A percentile compares a stretch with the other conserved stretches of the same genome.
Conservation (phyloP, 1,140 invertebrate species). For the Agrilus planipennis region DNA sequence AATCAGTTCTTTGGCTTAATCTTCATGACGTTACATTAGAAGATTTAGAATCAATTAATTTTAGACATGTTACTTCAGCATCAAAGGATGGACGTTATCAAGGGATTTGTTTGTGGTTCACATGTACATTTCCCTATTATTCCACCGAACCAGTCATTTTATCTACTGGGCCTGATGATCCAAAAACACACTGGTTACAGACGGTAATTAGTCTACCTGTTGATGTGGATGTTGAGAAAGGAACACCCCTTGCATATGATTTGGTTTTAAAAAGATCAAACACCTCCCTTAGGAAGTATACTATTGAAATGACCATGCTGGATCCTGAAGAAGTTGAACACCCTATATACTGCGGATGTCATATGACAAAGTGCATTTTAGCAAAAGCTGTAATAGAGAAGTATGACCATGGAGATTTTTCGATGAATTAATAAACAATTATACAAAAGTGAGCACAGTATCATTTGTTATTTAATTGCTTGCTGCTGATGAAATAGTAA, state of each 20-base stretch:
- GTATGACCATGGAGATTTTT: constrained; percentile 22
- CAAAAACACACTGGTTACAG: constrained; percentile 94
- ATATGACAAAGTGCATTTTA: constrained; percentile 66
- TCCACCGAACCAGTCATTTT: constrained; percentile 40
- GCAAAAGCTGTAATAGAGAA: constrained; percentile 47
- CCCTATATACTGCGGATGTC: constrained; percentile 63
- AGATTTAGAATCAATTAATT: constrained; percentile 38
- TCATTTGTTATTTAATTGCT: too few relatives aligned
- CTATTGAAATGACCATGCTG: constrained; percentile 54
- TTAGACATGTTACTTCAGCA: constrained; percentile 36
- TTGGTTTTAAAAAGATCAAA: constrained; percentile 42
- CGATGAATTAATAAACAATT: too few relatives aligned
- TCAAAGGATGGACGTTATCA: constrained; percentile 52
- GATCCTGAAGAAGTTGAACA: constrained; percentile 59
- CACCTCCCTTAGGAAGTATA: constrained; percentile 45
- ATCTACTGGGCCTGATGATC: constrained; percentile 60
- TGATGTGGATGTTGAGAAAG: constrained; percentile 38
- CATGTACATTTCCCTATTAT: constrained; percentile 39
- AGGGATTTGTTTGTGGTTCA: constrained; percentile 59
- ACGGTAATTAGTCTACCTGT: constrained; percentile 69
- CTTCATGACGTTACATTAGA: constrained; percentile 38
- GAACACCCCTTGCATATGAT: constrained; percentile 55
- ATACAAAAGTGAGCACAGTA: too few relatives aligned
- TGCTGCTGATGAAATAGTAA: too few relatives aligned
- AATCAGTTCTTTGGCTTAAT: constrained; percentile 45